These are phyloP conservation scores for Enteromius treurensis DNA, from an alignment of 2,797 vertebrate genomes.

Conservation along the genomic window DNA sequence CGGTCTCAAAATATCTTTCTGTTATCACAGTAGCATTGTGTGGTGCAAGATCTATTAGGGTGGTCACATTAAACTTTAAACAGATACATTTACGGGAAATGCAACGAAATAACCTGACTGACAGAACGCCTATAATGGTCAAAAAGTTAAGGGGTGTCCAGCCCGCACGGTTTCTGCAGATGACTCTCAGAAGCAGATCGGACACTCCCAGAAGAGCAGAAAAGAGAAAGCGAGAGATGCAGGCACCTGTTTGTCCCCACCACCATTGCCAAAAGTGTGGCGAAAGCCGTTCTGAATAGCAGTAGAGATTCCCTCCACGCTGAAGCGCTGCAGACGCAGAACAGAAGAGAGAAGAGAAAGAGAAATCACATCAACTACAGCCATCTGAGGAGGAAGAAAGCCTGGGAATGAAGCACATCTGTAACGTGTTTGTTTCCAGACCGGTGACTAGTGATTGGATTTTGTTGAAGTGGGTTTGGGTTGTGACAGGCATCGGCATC, in stretches of 20 bases:
- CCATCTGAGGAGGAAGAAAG: background rate
- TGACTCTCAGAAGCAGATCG: background rate
- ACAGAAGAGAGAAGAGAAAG: conserved; percentile 20
- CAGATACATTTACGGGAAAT: background rate
- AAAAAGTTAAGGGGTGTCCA: background rate
- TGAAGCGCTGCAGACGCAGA: conserved; percentile 91
- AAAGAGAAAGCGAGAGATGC: conserved; percentile 56
- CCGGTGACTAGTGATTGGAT: background rate
- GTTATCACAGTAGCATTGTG: background rate
- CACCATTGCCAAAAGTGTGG: conserved; percentile 92
- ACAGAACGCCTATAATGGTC: background rate
- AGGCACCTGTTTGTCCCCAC: conserved; percentile 94
- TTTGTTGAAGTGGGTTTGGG: background rate
- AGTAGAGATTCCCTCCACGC: conserved; percentile 95
- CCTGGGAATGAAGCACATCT: background rate
- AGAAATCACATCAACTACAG: conserved; percentile 13
- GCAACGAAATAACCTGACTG: background rate
- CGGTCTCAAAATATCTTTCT: too few species aligned
- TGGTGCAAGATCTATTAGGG: background rate
- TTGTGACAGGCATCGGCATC: background rate
- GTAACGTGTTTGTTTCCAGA: background rate
- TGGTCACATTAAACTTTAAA: background rate
- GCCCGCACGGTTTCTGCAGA: background rate
- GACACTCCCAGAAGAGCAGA: background rate
- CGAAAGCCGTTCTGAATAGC: conserved; percentile 97